Conservation (phyloP, 1,140 invertebrate genomes). For the Samia ricini region DNA sequence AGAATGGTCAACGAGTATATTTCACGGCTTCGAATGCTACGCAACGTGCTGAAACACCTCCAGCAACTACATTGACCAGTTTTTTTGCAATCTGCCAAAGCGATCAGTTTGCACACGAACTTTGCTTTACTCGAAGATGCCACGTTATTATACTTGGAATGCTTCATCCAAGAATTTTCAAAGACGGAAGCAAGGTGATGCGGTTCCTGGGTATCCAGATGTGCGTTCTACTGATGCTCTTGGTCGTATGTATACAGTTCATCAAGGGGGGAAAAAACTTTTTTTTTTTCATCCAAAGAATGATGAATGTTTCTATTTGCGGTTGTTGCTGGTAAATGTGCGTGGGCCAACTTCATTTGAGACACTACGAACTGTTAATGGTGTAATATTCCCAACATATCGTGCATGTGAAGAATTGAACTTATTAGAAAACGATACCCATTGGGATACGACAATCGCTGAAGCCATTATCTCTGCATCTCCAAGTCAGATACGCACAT, state of each 20-base stretch:
- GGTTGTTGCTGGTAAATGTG: constrained; percentile 4
- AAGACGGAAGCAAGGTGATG: constrained; percentile 6
- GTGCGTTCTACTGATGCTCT: too few relatives aligned
- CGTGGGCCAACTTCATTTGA: constrained; percentile 3
- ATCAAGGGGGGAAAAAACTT: too few relatives aligned
- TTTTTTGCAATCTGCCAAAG: constrained; percentile 4
- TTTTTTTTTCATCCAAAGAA: constrained; percentile 7
- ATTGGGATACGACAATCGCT: too few relatives aligned
- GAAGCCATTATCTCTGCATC: too few relatives aligned
- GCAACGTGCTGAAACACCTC: constrained; percentile 5
- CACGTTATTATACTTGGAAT: constrained; percentile 14
- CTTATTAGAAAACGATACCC: too few relatives aligned
- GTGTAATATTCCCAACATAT: constrained; percentile 6
- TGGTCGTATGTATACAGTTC: constrained; percentile 6
- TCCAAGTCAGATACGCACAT: too few relatives aligned
- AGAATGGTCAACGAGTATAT: constrained; percentile 19
- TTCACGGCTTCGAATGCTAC: constrained; percentile 10
- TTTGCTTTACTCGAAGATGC: constrained; percentile 8
- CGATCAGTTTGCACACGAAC: constrained; percentile 7
- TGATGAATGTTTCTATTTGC: constrained; percentile 5
- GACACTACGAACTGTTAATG: constrained; percentile 3
- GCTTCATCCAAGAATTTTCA: constrained; percentile 4
- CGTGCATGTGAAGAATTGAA: too few relatives aligned
- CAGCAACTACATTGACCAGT: constrained; percentile 13
- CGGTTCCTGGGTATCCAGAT: constrained; percentile 3